phyloP scores from a whole-genome alignment of 1,140 invertebrate species.

The Wasmannia auropunctata region DNA sequence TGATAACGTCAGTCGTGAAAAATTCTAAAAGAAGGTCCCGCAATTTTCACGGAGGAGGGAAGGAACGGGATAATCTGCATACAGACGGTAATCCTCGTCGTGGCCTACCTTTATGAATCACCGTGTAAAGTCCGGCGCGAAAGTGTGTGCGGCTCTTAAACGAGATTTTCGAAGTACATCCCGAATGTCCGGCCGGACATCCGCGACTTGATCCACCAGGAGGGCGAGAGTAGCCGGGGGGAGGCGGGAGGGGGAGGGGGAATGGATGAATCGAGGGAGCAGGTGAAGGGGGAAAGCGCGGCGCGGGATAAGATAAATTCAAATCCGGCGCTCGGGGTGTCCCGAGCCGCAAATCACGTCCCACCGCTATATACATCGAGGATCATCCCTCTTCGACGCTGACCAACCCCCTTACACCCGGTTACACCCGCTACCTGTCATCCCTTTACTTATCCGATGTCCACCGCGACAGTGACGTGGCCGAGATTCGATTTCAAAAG shows the following conservation, averaged over 20 bases:
- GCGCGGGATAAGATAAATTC: conserved; percentile 80
- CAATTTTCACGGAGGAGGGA: conserved; percentile 67
- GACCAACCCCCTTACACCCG: conserved; percentile 77
- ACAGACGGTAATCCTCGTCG: conserved; percentile 62
- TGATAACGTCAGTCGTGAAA: conserved; percentile 53
- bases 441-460: conserved; percentile 80
- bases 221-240: conserved; percentile 53
- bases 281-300: conserved; percentile 57
- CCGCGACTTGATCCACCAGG: conserved; percentile 50
- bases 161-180: conserved; percentile 66
- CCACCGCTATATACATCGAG: conserved; percentile 77
- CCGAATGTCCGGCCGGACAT: conserved; percentile 63
- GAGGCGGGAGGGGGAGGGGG: no score
- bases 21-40: conserved; percentile 38
- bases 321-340: conserved; percentile 80
- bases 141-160: conserved; percentile 41
- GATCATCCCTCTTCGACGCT: conserved; percentile 82
- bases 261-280: conserved; percentile 65
- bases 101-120: conserved; percentile 68
- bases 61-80: conserved; percentile 59
- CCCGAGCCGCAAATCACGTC: conserved; percentile 82
- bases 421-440: conserved; percentile 75
- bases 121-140: conserved; percentile 28
- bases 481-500: conserved; percentile 71
- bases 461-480: conserved; percentile 62